These are phyloP conservation scores for Coilia nasus DNA, from an alignment of 2,797 vertebrate genomes.

Conservation along the genomic window DNA sequence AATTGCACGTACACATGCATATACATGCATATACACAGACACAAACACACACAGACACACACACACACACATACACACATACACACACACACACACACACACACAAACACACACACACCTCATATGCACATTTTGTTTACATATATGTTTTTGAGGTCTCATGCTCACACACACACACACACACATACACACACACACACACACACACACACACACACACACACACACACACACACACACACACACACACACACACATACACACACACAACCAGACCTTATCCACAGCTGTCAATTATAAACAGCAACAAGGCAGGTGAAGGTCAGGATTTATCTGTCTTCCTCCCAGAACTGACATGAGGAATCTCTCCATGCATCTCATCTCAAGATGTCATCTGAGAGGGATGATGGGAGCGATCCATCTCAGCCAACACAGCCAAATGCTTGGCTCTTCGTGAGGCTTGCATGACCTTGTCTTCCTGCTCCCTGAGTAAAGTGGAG, in stretches of 20 bases:
- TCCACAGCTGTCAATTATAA: neutral
- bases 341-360: neutral
- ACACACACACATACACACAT: neutral
- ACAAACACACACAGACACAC: neutral
- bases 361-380: neutral
- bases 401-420: neutral
- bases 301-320: neutral
- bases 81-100: neutral
- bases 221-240: too few species aligned
- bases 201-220: too few species aligned
- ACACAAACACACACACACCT: neutral
- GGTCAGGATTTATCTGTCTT: neutral
- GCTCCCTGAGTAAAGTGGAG: neutral
- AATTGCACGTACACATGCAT: neutral
- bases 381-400: neutral
- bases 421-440: too few species aligned
- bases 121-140: too few species aligned
- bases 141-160: too few species aligned
- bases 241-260: constrained; percentile 9
- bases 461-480: neutral
- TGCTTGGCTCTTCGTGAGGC: neutral
- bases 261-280: neutral
- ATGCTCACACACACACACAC: too few species aligned
- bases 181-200: too few species aligned
- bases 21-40: too few species aligned